Evolutionary conservation across 2,113 vertebrate species (phyloP).

Genomic region (Micronycteris hirsuta): DNA sequence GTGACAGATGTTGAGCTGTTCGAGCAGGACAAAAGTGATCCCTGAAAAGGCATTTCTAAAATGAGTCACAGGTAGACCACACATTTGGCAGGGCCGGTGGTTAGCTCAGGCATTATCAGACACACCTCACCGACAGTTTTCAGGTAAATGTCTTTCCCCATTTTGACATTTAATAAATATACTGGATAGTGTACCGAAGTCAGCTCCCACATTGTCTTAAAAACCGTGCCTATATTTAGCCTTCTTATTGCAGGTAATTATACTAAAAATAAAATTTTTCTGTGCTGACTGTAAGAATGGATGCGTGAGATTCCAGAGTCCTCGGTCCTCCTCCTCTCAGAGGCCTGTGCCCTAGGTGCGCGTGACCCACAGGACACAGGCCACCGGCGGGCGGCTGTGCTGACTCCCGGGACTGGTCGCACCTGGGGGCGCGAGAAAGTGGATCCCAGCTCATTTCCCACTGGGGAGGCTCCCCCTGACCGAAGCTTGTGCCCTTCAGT

Average conservation of each 20-base stretch:
- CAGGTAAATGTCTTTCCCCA: neutral
- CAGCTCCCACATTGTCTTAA: neutral
- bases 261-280: neutral
- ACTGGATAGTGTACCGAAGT: neutral
- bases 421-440: neutral
- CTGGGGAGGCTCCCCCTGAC: neutral
- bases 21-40: neutral
- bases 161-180: neutral
- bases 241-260: neutral
- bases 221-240: neutral
- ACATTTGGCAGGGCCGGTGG: neutral
- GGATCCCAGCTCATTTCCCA: neutral
- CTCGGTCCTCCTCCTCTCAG: rapidly evolving
- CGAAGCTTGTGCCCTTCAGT: rapidly evolving
- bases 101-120: neutral
- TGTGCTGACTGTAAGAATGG: neutral
- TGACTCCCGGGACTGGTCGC: neutral
- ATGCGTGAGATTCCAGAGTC: neutral
- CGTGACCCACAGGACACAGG: neutral
- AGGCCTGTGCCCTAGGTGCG: neutral
- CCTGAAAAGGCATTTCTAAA: neutral
- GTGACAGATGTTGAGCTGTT: neutral
- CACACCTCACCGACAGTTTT: neutral
- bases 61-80: neutral
- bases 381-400: neutral